Evolutionary conservation across 1,140 invertebrate genomes (phyloP).

Genomic region (Solenopsis fugax): DNA sequence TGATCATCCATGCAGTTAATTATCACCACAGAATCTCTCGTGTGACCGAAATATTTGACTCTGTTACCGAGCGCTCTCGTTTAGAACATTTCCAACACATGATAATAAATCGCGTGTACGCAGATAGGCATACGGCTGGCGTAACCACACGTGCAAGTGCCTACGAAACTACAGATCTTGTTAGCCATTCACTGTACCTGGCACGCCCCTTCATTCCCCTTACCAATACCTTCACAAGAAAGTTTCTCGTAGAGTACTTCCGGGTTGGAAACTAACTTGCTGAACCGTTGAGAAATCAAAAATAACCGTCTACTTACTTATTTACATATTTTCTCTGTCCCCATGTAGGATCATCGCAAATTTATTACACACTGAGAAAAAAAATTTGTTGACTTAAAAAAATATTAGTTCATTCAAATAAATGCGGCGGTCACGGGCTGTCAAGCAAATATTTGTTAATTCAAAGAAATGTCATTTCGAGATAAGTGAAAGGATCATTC

Average conservation of each 20-base stretch:
- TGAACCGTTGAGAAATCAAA: constrained; percentile 69
- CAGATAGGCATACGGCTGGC: constrained; percentile 31
- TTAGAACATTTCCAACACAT: constrained; percentile 64
- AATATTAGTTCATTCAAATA: too few species aligned
- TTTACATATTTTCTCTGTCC: constrained; percentile 21
- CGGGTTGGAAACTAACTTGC: constrained; percentile 77
- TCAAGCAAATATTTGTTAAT: too few species aligned
- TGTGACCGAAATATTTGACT: constrained; percentile 37
- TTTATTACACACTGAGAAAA: too few species aligned
- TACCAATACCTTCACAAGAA: constrained; percentile 61
- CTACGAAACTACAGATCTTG: constrained; percentile 77
- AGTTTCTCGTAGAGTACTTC: constrained; percentile 75
- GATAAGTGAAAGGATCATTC: too few species aligned
- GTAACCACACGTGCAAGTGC: constrained; percentile 68
- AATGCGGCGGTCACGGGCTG: too few species aligned
- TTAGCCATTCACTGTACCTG: constrained; percentile 77
- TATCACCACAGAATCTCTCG: neutral
- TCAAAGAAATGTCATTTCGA: too few species aligned
- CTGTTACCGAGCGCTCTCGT: constrained; percentile 48
- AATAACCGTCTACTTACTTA: constrained; percentile 53
- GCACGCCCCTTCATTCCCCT: constrained; percentile 77
- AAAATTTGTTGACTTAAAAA: too few species aligned
- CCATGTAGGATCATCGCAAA: neutral
- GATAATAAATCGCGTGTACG: constrained; percentile 22
- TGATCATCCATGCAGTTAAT: neutral